Evolutionary conservation across 1,140 invertebrate genomes (phyloP).

Genomic region (Zaprionus africanus): DNA sequence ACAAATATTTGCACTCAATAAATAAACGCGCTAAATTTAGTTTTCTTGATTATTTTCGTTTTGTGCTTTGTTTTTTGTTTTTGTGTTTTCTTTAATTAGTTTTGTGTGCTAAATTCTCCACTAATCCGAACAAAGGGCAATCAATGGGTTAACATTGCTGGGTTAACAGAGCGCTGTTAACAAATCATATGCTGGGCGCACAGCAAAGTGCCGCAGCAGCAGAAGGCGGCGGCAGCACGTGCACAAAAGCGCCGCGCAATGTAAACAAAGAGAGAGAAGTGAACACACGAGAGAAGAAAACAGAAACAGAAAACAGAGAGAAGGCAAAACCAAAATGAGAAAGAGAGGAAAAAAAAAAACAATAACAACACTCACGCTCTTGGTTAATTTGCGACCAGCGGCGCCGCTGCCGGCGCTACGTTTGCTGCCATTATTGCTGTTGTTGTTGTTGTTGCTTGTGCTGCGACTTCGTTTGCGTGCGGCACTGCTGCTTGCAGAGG

Average conservation of each 20-base stretch:
- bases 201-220: constrained; percentile 45
- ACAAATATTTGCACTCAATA: not conserved
- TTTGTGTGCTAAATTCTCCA: constrained; percentile 19
- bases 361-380: constrained; percentile 73
- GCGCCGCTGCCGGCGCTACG: constrained; percentile 62
- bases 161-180: constrained; percentile 60
- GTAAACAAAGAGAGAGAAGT: constrained; percentile 70
- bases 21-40: constrained; percentile 3
- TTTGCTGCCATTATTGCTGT: constrained; percentile 57
- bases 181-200: constrained; percentile 57
- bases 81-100: constrained; percentile 2
- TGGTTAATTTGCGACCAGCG: constrained; percentile 70
- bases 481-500: constrained; percentile 46
- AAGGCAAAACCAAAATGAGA: constrained; percentile 43
- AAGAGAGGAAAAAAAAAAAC: constrained; percentile 28
- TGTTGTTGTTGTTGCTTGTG: constrained; percentile 49
- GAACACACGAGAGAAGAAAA: constrained; percentile 35
- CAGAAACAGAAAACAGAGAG: constrained; percentile 19
- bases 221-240: constrained; percentile 60
- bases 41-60: constrained; percentile 1
- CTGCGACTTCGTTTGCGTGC: constrained; percentile 72
- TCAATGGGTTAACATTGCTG: constrained; percentile 51
- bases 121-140: constrained; percentile 24
- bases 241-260: constrained; percentile 60
- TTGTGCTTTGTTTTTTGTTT: not conserved